These are phyloP conservation scores for Drosophila yooni DNA, from an alignment of 2,888 invertebrate genomes.

Conservation along the genomic window DNA sequence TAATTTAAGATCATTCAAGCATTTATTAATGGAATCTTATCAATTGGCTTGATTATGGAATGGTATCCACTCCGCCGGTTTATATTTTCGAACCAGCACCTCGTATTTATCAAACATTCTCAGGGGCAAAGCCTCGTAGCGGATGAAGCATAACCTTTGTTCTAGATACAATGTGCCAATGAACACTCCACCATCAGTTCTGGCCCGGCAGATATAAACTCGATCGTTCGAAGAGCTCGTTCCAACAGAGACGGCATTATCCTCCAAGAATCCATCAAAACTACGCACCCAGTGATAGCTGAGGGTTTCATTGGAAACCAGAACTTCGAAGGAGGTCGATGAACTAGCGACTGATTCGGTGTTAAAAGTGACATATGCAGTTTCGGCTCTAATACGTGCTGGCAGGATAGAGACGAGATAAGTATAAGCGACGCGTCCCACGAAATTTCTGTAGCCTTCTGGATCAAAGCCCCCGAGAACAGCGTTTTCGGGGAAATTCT, in stretches of 20 bases:
- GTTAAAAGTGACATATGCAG: conserved; percentile 34
- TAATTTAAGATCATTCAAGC: neutral
- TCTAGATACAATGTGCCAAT: conserved; percentile 36
- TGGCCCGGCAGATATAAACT: conserved; percentile 44
- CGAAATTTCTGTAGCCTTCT: too few species aligned
- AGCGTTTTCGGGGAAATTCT: too few species aligned
- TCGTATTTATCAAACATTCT: conserved; percentile 44
- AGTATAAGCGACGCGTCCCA: neutral
- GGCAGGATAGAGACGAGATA: conserved; percentile 22
- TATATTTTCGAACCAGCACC: conserved; percentile 32
- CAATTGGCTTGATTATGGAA: neutral
- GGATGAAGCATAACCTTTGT: conserved; percentile 26
- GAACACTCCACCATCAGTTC: conserved; percentile 18
- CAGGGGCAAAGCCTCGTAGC: conserved; percentile 12
- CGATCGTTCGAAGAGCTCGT: conserved; percentile 29
- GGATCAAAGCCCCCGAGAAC: too few species aligned
- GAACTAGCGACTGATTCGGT: neutral
- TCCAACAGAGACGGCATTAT: conserved; percentile 48
- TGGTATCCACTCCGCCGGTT: neutral
- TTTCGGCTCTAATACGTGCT: conserved; percentile 50
- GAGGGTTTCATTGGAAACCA: conserved; percentile 20
- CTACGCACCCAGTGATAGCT: conserved; percentile 52
- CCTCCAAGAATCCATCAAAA: conserved; percentile 46
- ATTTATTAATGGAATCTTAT: neutral
- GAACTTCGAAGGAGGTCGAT: neutral